Conservation (phyloP, 1,140 invertebrate genomes). For the Sminthurides bifidus region DNA sequence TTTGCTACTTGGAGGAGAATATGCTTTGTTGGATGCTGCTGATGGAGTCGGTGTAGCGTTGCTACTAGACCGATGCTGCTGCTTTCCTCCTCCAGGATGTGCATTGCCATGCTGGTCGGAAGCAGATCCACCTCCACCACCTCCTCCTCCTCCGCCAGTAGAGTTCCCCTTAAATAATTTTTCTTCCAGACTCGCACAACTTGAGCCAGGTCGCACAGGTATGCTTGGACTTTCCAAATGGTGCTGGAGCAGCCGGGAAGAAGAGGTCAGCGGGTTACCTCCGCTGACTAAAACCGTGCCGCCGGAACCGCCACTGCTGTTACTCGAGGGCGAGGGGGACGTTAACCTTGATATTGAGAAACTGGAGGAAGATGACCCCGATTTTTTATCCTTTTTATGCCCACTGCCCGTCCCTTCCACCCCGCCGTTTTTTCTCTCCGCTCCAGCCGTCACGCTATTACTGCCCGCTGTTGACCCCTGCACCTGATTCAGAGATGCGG, state of each 20-base stretch:
- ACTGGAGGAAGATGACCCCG: slow-evolving; percentile 23
- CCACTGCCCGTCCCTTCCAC: background rate
- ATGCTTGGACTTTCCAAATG: background rate
- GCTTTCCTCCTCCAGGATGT: slow-evolving; percentile 1
- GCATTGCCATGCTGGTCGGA: too few species aligned
- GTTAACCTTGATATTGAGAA: slow-evolving; percentile 31
- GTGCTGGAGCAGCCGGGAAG: background rate
- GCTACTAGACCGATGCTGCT: background rate
- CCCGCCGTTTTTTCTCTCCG: background rate
- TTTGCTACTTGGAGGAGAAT: too few species aligned
- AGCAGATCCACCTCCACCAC: background rate
- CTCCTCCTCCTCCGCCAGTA: background rate
- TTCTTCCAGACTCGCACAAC: too few species aligned
- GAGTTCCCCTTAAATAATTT: too few species aligned
- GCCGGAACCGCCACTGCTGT: slow-evolving; percentile 20
- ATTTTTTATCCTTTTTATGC: slow-evolving; percentile 6
- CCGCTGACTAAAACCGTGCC: background rate
- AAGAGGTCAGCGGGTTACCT: slow-evolving; percentile 2
- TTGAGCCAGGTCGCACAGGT: background rate
- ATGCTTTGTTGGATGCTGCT: too few species aligned
- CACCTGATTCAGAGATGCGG: too few species aligned
- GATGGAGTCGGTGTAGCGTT: slow-evolving; percentile 7
- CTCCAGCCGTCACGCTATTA: too few species aligned
- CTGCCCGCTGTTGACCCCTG: background rate
- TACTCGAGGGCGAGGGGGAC: slow-evolving; percentile 29